Conservation (phyloP, 1,140 invertebrate species). For the Thalassaphorura encarpata region DNA sequence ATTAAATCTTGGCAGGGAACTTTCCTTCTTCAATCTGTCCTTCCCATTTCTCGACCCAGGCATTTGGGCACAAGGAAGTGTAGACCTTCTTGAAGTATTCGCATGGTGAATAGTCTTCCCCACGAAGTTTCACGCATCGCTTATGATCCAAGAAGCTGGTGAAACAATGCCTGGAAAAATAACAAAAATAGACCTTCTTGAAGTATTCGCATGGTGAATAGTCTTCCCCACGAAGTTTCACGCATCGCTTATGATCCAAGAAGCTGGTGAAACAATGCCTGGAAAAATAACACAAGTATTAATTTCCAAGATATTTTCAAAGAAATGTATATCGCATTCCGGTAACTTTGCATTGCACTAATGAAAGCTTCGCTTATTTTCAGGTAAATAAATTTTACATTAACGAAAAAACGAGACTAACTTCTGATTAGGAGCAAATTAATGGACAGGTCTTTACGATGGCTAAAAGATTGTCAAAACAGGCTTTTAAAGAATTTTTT, state of each 20-base stretch:
- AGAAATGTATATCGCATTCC: too few species aligned
- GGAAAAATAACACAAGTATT: not conserved
- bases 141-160: conserved; percentile 86
- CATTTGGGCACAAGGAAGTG: conserved; percentile 70
- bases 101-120: conserved; percentile 79
- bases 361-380: too few species aligned
- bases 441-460: too few species aligned
- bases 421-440: too few species aligned
- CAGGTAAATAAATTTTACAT: too few species aligned
- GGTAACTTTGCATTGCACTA: too few species aligned
- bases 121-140: conserved; percentile 81
- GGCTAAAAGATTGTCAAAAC: too few species aligned
- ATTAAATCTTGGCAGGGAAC: conserved; percentile 15
- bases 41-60: conserved; percentile 89
- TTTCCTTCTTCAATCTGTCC: conserved; percentile 64
- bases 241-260: conserved; percentile 86
- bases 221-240: conserved; percentile 75
- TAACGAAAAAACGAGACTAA: too few species aligned
- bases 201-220: conserved; percentile 68
- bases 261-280: conserved; percentile 50
- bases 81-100: conserved; percentile 85
- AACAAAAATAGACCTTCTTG: conserved; percentile 29
- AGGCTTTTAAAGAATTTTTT: too few species aligned
- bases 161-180: conserved; percentile 62
- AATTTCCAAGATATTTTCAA: too few species aligned